Evolutionary conservation across 2,113 vertebrate species (phyloP).

Genomic region (Rynchops niger): DNA sequence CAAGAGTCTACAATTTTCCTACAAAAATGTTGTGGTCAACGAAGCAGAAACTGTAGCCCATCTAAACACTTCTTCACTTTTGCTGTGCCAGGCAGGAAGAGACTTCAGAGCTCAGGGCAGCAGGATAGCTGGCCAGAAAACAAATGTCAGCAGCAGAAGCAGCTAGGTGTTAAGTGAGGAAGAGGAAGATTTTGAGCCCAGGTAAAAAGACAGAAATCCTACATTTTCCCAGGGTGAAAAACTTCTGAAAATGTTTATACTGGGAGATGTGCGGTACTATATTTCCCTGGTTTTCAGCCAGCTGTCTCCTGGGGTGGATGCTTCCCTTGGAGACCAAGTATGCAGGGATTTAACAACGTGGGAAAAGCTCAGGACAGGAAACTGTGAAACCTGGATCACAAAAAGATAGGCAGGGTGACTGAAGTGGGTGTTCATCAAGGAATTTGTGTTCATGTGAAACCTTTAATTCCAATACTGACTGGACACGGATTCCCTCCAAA

Average conservation of each 20-base stretch:
- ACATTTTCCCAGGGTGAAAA: background rate
- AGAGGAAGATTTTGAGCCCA: background rate
- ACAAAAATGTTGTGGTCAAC: background rate
- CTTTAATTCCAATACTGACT: background rate
- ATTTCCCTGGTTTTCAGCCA: background rate
- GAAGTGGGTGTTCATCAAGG: background rate
- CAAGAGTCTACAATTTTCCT: background rate
- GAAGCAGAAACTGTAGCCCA: background rate
- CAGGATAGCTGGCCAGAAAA: background rate
- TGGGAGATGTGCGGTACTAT: background rate
- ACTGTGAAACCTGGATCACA: background rate
- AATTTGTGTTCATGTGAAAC: background rate
- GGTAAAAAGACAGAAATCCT: background rate
- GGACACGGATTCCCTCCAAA: background rate
- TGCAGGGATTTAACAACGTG: background rate
- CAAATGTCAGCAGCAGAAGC: background rate
- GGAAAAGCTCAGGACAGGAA: background rate
- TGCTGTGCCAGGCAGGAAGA: background rate
- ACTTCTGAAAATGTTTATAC: background rate
- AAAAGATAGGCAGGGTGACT: background rate
- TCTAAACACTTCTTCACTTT: background rate
- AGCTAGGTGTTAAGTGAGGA: background rate
- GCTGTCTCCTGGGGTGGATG: background rate
- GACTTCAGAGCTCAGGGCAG: background rate
- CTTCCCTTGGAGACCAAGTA: background rate